phyloP scores from a whole-genome alignment of 1,140 invertebrate species.

The Penaeus vannamei region DNA sequence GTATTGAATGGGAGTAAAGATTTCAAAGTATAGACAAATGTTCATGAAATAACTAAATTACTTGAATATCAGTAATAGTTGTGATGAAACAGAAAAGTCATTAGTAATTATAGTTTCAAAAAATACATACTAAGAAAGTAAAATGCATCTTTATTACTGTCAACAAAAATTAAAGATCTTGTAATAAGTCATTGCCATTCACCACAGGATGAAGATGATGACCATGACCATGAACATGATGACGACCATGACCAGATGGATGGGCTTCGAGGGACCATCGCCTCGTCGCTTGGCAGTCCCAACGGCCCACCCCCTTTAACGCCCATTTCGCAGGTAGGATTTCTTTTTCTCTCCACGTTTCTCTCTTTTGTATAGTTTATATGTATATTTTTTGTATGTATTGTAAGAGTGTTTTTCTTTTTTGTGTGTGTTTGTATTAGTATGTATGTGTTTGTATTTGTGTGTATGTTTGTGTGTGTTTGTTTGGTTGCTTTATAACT shows the following conservation, averaged over 20 bases:
- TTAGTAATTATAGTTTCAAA: conserved; percentile 8
- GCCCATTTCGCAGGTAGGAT: conserved; percentile 45
- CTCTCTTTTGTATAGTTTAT: no score
- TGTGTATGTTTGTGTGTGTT: no score
- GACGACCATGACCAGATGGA: neutral
- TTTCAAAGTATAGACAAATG: no score
- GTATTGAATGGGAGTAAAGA: no score
- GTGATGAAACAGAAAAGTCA: no score
- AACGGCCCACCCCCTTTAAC: conserved; percentile 45
- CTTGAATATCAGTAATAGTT: no score
- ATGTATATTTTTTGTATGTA: no score
- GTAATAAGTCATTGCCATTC: neutral
- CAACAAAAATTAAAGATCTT: neutral
- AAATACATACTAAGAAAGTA: neutral
- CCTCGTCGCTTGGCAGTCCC: conserved; percentile 5
- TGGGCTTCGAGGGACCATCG: neutral
- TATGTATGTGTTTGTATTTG: no score
- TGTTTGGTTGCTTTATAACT: no score
- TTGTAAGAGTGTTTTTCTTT: no score
- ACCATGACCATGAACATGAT: neutral
- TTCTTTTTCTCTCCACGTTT: neutral
- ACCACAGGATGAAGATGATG: conserved; percentile 46
- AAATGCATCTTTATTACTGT: neutral
- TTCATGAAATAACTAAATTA: no score
- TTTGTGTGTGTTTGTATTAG: no score